Conservation (phyloP, 2,113 vertebrate genomes). For the Canis aureus region DNA sequence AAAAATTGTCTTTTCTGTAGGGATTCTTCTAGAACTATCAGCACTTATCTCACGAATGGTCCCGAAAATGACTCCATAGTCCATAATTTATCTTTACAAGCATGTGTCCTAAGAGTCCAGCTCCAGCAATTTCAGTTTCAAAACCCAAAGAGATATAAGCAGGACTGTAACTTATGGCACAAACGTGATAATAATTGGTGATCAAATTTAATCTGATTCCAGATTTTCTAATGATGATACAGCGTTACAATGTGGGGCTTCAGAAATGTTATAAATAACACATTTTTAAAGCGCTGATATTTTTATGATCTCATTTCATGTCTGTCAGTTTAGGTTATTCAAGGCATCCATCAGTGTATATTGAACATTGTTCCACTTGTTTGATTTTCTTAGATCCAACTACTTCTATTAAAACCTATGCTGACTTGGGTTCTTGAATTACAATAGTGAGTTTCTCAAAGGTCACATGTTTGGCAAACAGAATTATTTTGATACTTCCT, state of each 20-base stretch:
- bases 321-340: background rate
- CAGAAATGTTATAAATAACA: background rate
- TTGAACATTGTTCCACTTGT: background rate
- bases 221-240: background rate
- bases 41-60: background rate
- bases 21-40: background rate
- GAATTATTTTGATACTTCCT: slow-evolving; percentile 1
- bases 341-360: background rate
- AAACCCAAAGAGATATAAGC: background rate
- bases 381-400: background rate
- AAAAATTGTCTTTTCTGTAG: background rate
- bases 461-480: background rate
- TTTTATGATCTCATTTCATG: background rate
- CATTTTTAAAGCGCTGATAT: background rate
- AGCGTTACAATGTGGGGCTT: background rate
- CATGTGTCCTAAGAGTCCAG: background rate
- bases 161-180: background rate
- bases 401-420: background rate
- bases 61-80: background rate
- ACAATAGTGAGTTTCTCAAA: slow-evolving; percentile 19
- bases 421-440: background rate
- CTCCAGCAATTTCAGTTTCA: background rate
- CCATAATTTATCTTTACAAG: slow-evolving; percentile 1
- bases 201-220: background rate
- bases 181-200: background rate